phyloP scores from a whole-genome alignment of 2,888 invertebrate genomes.

The Drosophila kambysellisi region DNA sequence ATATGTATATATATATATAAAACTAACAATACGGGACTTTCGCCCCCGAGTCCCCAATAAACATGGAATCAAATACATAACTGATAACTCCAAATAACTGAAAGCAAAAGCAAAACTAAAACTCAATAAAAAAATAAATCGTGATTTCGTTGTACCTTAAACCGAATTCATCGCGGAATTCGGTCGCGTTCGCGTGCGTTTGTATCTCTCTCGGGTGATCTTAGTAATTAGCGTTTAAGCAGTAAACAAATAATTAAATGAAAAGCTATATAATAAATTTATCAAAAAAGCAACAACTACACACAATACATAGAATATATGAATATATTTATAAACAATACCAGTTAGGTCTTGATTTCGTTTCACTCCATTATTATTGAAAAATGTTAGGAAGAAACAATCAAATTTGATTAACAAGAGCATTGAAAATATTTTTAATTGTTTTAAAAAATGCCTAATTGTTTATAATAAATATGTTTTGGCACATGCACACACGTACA shows the following conservation, averaged over 20 bases:
- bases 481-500: constrained; percentile 33
- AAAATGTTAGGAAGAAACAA: constrained; percentile 8
- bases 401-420: constrained; percentile 14
- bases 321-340: constrained; percentile 54
- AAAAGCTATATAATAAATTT: constrained; percentile 26
- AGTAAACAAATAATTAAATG: constrained; percentile 48
- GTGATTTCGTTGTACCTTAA: constrained; percentile 86
- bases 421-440: constrained; percentile 3
- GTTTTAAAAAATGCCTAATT: constrained; percentile 19
- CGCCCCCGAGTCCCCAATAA: constrained; percentile 84
- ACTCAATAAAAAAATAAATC: constrained; percentile 67
- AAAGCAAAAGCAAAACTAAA: constrained; percentile 60
- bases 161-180: constrained; percentile 86
- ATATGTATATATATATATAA: constrained; percentile 28
- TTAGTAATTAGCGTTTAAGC: constrained; percentile 83
- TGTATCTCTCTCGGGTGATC: constrained; percentile 85
- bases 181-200: constrained; percentile 85
- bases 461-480: constrained; percentile 11
- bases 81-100: constrained; percentile 40
- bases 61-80: constrained; percentile 47
- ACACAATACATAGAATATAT: constrained; percentile 34
- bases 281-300: constrained; percentile 32
- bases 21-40: constrained; percentile 77
- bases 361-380: constrained; percentile 18
- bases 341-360: constrained; percentile 50